Evolutionary conservation across 2,797 vertebrate genomes (phyloP).

Genomic region (Benthosema pterotum): DNA sequence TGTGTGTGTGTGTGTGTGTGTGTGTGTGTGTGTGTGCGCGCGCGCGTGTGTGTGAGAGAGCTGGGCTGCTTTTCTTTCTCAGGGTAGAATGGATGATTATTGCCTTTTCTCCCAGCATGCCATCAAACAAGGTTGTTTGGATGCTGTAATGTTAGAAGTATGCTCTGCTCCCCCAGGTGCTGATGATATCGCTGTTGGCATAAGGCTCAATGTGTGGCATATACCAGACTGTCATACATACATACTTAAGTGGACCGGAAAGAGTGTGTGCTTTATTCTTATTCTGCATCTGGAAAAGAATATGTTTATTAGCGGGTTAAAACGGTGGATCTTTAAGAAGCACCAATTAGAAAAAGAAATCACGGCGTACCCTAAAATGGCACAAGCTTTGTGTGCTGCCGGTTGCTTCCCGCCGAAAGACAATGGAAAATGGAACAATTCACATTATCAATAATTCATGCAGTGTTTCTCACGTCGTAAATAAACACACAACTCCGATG

Average conservation of each 20-base stretch:
- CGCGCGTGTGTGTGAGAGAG: slow-evolving; percentile 12
- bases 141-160: slow-evolving; percentile 1
- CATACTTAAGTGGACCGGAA: not conserved
- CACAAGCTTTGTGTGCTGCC: slow-evolving; percentile 6
- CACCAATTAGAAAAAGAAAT: slow-evolving; percentile 2
- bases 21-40: too few relatives aligned
- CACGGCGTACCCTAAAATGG: not conserved
- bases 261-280: not conserved
- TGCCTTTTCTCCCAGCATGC: slow-evolving; percentile 47
- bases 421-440: slow-evolving; percentile 14
- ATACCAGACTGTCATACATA: slow-evolving; percentile 1
- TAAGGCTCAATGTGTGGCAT: slow-evolving; percentile 15
- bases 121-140: slow-evolving; percentile 27
- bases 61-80: slow-evolving; percentile 34
- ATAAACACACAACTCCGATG: slow-evolving; percentile 43
- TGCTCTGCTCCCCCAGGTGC: slow-evolving; percentile 10
- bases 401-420: not conserved
- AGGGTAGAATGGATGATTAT: slow-evolving; percentile 30
- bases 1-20: too few relatives aligned
- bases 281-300: not conserved
- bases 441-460: slow-evolving; percentile 36
- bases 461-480: slow-evolving; percentile 39
- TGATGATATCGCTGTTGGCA: slow-evolving; percentile 29
- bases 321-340: not conserved
- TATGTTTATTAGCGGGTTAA: not conserved